Percentiles rank a stretch among this genome's conserved stretches.
Conservation (phyloP, 2,797 vertebrate species). For the Fratercula arctica region DNA sequence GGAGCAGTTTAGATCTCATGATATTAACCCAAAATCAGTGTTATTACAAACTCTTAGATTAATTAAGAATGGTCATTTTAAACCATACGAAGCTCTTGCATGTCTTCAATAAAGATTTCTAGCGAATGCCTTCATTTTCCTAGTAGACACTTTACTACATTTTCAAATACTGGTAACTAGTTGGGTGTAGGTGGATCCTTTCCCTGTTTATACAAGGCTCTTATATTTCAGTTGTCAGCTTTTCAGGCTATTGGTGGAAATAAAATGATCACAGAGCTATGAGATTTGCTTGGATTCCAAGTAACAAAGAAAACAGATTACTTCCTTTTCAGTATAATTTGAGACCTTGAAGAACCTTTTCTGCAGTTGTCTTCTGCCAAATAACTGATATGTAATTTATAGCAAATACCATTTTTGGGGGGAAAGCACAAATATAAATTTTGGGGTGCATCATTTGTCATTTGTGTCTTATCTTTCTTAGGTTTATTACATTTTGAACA, state of each 20-base stretch:
- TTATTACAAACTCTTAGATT: background rate
- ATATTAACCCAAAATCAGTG: background rate
- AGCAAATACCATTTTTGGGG: background rate
- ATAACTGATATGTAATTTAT: background rate
- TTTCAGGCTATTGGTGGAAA: background rate
- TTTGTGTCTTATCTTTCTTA: background rate
- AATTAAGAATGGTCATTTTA: background rate
- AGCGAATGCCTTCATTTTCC: background rate
- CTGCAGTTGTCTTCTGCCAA: background rate
- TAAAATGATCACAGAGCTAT: background rate
- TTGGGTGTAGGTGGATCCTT: background rate
- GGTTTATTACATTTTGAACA: background rate
- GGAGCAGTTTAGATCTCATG: background rate
- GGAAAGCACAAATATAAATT: background rate
- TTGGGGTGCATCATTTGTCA: background rate
- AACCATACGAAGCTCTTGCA: fast-evolving
- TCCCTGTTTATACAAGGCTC: background rate
- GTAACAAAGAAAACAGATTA: background rate
- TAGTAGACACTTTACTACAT: background rate
- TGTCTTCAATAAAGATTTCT: fast-evolving
- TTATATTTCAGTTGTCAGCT: background rate
- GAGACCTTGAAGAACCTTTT: background rate
- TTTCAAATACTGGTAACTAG: background rate
- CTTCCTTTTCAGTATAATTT: background rate
- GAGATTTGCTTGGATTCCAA: background rate